Evolutionary conservation across 2,888 invertebrate genomes (phyloP).

Genomic region (Darwinula stevensoni): DNA sequence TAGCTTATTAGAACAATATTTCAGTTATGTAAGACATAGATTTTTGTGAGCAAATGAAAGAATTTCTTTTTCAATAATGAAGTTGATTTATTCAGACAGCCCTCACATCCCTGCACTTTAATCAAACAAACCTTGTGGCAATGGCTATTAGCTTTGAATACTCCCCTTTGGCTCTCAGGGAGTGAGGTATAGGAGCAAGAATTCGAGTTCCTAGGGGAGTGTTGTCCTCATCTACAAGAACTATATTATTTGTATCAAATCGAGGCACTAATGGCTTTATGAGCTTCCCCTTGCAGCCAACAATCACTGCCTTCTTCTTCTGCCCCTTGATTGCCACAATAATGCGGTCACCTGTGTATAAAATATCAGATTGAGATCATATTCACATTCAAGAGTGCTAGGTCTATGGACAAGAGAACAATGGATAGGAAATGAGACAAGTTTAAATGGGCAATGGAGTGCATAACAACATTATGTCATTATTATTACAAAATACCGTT

Average conservation of each 20-base stretch:
- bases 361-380: no score
- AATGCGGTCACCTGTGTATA: constrained; percentile 46
- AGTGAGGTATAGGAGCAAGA: constrained; percentile 73
- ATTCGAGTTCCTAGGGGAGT: constrained; percentile 83
- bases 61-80: no score
- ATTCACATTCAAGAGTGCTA: no score
- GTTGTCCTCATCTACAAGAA: constrained; percentile 78
- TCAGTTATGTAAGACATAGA: no score
- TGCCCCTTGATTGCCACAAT: constrained; percentile 78
- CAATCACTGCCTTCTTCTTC: constrained; percentile 71
- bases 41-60: no score
- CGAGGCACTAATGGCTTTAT: constrained; percentile 53
- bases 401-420: no score
- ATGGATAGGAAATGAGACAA: no score
- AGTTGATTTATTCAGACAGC: no score
- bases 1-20: no score
- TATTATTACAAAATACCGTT: no score
- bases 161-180: constrained; percentile 54
- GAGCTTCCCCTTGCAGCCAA: constrained; percentile 45
- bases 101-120: constrained; percentile 6
- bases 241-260: constrained; percentile 84
- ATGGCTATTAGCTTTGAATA: constrained; percentile 58
- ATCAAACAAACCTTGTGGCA: constrained; percentile 53
- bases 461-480: no score
- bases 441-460: no score